These are phyloP conservation scores for Zaprionus africanus DNA, from an alignment of 1,140 invertebrate species.

Conservation along the genomic window DNA sequence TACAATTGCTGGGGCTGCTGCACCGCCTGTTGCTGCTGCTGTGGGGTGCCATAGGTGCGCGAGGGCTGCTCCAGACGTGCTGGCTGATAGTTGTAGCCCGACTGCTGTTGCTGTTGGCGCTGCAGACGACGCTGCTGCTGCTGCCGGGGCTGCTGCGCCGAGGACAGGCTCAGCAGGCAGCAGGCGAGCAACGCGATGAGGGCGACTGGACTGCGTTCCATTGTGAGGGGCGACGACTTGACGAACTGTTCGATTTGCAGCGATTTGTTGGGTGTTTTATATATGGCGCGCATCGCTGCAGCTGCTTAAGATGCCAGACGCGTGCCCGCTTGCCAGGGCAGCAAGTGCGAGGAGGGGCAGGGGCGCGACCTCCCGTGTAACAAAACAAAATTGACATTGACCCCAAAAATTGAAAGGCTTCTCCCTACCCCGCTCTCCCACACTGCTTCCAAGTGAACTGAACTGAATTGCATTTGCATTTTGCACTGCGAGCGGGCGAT, in stretches of 20 bases:
- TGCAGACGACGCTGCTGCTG: conserved; percentile 43
- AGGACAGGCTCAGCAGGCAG: conserved; percentile 38
- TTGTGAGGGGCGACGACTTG: conserved; percentile 40
- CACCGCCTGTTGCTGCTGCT: conserved; percentile 13
- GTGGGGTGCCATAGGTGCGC: conserved; percentile 47
- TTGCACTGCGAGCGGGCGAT: conserved; percentile 28
- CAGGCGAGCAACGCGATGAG: conserved; percentile 33
- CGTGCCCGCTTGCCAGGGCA: background rate
- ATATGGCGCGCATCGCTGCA: conserved; percentile 8
- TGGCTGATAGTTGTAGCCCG: conserved; percentile 48
- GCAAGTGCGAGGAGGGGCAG: background rate
- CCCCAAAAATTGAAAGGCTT: conserved; percentile 54
- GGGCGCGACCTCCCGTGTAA: conserved; percentile 17
- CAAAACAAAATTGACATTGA: conserved; percentile 70
- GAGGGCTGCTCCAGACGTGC: conserved; percentile 31
- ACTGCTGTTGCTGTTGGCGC: conserved; percentile 37
- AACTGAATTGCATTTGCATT: conserved; percentile 54
- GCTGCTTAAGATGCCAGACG: conserved; percentile 57
- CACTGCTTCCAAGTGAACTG: background rate
- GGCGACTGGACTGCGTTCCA: conserved; percentile 54
- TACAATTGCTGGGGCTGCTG: conserved; percentile 32
- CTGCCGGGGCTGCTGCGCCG: conserved; percentile 39
- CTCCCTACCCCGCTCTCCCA: background rate
- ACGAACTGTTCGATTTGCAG: conserved; percentile 22
- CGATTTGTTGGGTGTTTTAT: conserved; percentile 47